A percentile compares a stretch with the other conserved stretches of the same genome.
Evolutionary conservation across 2,888 invertebrate species (phyloP).

Genomic region (Ypsolopha sequella): DNA sequence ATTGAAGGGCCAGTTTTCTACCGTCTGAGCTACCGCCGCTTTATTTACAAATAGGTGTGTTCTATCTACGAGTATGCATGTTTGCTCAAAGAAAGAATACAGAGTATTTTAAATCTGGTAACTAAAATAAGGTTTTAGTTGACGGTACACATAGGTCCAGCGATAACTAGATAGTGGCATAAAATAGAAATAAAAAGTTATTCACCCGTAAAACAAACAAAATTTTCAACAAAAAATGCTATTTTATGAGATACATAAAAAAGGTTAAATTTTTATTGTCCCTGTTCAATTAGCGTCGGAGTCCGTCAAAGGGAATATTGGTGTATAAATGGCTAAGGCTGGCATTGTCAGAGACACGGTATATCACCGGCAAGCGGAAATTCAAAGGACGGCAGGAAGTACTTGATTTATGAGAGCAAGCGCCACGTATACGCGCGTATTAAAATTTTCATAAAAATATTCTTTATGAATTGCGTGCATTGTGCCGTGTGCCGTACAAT

Average conservation of each 20-base stretch:
- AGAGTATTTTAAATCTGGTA: not conserved
- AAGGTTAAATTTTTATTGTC: conserved; percentile 16
- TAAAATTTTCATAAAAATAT: conserved; percentile 62
- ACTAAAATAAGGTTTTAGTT: not conserved
- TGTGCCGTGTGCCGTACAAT: conserved; percentile 21
- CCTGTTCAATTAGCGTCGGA: conserved; percentile 44
- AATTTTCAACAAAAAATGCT: not conserved
- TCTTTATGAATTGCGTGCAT: conserved; percentile 43
- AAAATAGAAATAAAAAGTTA: not conserved
- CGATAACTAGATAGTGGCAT: not conserved
- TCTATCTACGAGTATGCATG: no score
- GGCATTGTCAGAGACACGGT: conserved; percentile 55
- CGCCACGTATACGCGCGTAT: conserved; percentile 49
- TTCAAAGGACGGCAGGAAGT: conserved; percentile 60
- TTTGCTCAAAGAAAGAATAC: not conserved
- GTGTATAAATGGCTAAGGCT: conserved; percentile 37
- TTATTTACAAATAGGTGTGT: no score
- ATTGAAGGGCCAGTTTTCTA: no score
- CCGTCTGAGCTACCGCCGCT: no score
- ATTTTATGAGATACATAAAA: not conserved
- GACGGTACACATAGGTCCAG: no score
- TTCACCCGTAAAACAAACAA: not conserved
- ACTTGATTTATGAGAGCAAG: conserved; percentile 58
- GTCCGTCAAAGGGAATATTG: conserved; percentile 48
- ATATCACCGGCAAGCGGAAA: conserved; percentile 54